Base-by-base conservation (phyloP, 1,140 invertebrate genomes). In the Trissolcus basalis region DNA sequence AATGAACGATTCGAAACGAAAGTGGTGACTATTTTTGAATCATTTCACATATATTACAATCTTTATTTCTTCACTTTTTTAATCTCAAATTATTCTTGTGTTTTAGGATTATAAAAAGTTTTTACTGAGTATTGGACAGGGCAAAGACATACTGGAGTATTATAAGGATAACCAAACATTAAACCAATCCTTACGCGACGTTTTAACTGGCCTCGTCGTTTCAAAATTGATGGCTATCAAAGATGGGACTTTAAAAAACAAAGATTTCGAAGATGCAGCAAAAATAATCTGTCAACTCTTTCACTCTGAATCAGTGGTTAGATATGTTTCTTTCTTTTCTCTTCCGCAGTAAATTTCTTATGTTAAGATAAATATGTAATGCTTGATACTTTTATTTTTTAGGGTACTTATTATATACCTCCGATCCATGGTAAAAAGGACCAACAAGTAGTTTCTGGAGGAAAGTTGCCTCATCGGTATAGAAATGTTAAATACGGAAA, bases 341-440 rank as follows among this genome's bases (percentile, higher is more conserved):
- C 6, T 27, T 27, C 6, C 1, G 36, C 36, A 39, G n/a, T 39
- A 4, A 39, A 3, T 39, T 39, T 45, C 1, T 45, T 45, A 8
- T 14, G 13, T 8, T 45, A 14, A 45, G 14, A 6, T 6, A 14
- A 45, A 45, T 45, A 7, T 45, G 43, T 14, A 1, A 45, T 14
- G 2, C 8, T 45, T 14, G 9, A n/a, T n/a, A n/a, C n/a, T 39
- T 11, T 11, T 39, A 39, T 14, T 45, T 45, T 47, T 45, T 35
- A 56, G 54, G 41, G 12, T 27, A 47, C 16, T n/a, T 56, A 56
- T 13, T 45, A 33, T 10, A 16, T 56, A 45, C 54, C 54, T 0
- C 54, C 54, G n/a, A 19, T 56, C n/a, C n/a, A n/a, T 13, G 45
- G 45, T 35, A 13, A 11, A 12, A 13, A 12, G 13, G 45, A 45